Base-by-base conservation (phyloP, 1,140 invertebrate genomes). In the Tyrophagus putrescentiae region DNA sequence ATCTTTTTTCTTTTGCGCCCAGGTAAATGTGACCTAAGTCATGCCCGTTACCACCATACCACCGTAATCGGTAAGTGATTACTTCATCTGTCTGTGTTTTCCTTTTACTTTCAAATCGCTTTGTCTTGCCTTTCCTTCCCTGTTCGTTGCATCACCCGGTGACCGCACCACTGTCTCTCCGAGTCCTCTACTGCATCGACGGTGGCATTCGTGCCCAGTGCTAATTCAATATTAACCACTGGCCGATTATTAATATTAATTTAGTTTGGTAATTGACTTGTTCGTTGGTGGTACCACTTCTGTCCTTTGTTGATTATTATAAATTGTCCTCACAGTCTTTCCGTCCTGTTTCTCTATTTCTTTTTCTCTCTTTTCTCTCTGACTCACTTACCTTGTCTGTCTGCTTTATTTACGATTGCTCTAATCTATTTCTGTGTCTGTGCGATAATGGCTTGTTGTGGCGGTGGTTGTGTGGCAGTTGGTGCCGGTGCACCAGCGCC, bases 11-110 rank as follows among this genome's bases (percentile, higher is more conserved):
- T 42, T 42, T 42, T 42, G 41, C n/a, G n/a, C 13, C 7, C 25
- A 63, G 62, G 63, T n/a, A 57, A 64, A 62, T 64, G 63, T 63
- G 63, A 64, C 32, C 13, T 64, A 57, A 57, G 48, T 31, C 42
- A 64, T 57, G 60, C 63, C 18, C 54, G 63, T 4, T 64, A 64
- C 57, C 60, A 64, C 52, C 61, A 64, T 44, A 62, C 63, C 9
- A 63, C 63, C 34, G 50, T 64, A 11, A 39, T 63, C 0, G 41
- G 61, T 41, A 63, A 63, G 42, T 64, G 32, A 34, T 34, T 52
- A 36, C 36, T 5, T 32, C 29, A 27, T 33, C 13, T 6, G n/a
- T 39, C 13, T 39, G 4, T 33, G 4, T 18, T 57, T 36, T 33
- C 52, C 7, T 54, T 54, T 9, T 54, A 50, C 7, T 27, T 21